A percentile compares a stretch with the other conserved stretches of the same genome.
These are phyloP conservation scores for Acleris emargana DNA, from an alignment of 2,888 invertebrate genomes.

Conservation along the genomic window DNA sequence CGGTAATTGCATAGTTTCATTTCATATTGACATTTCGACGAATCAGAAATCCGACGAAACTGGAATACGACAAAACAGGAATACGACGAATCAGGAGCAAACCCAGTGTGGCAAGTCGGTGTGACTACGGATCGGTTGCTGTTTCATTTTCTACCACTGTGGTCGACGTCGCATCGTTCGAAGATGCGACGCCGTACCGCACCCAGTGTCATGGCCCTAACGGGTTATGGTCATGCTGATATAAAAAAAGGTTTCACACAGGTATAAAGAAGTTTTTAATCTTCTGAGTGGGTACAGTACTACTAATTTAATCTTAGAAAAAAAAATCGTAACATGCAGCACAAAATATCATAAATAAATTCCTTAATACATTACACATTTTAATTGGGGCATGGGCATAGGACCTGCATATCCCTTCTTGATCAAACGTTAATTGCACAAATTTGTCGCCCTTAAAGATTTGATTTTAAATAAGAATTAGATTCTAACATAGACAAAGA, in stretches of 20 bases:
- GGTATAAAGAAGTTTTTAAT: slow-evolving; percentile 65
- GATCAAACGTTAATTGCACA: slow-evolving; percentile 40
- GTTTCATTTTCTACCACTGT: too few relatives aligned
- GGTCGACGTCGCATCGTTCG: too few relatives aligned
- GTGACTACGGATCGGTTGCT: too few relatives aligned
- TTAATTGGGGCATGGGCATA: slow-evolving; percentile 72
- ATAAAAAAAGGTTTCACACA: slow-evolving; percentile 59
- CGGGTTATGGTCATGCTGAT: slow-evolving; percentile 32
- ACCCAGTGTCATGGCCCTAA: too few relatives aligned
- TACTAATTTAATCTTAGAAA: slow-evolving; percentile 34
- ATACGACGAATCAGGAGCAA: too few relatives aligned
- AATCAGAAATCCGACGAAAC: too few relatives aligned
- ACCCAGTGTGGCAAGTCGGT: too few relatives aligned
- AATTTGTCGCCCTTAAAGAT: slow-evolving; percentile 22
- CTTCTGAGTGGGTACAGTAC: slow-evolving; percentile 52
- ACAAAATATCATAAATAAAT: slow-evolving; percentile 41
- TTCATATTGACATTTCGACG: too few relatives aligned
- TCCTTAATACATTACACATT: slow-evolving; percentile 40
- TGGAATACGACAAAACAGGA: too few relatives aligned
- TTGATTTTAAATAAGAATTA: slow-evolving; percentile 33
- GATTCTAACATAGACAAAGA: slow-evolving; percentile 31
- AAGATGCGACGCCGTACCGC: too few relatives aligned
- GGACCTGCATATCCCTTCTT: slow-evolving; percentile 70
- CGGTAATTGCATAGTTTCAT: too few relatives aligned
- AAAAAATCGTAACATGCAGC: slow-evolving; percentile 46